Conservation (phyloP, 2,888 invertebrate species). For the Idaea dimidiata region DNA sequence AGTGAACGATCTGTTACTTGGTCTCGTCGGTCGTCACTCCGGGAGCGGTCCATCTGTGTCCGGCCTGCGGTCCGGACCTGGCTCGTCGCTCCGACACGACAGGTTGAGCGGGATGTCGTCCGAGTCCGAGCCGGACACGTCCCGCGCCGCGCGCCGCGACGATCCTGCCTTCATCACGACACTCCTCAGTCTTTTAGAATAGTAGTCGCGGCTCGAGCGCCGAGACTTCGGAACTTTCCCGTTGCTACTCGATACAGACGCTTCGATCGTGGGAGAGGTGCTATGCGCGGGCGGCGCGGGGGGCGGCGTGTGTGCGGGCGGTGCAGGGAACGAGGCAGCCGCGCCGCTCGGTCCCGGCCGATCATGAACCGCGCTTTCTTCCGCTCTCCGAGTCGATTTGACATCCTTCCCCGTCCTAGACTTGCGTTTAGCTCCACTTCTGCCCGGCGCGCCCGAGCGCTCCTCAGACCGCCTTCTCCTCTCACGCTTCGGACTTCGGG, state of each 20-base stretch:
- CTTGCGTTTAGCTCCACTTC: slow-evolving; percentile 16
- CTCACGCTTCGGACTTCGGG: slow-evolving; percentile 19
- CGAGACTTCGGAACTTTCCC: too few relatives aligned
- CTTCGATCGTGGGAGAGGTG: too few relatives aligned
- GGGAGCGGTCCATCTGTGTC: too few relatives aligned
- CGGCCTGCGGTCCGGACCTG: too few relatives aligned
- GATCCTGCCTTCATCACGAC: slow-evolving; percentile 43
- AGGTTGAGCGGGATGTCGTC: slow-evolving; percentile 66
- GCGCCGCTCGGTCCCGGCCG: neutral
- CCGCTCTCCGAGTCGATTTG: slow-evolving; percentile 14
- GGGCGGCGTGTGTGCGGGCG: too few relatives aligned
- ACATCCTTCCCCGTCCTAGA: slow-evolving; percentile 26
- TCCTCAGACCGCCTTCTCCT: slow-evolving; percentile 23
- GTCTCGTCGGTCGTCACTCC: too few relatives aligned
- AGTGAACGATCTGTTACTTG: too few relatives aligned
- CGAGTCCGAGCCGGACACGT: slow-evolving; percentile 44
- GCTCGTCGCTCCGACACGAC: slow-evolving; percentile 43
- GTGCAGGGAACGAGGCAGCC: neutral
- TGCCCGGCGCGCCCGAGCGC: slow-evolving; percentile 5
- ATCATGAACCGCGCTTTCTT: neutral
- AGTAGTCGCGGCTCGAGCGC: too few relatives aligned
- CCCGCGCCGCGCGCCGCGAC: too few relatives aligned
- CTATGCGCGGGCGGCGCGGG: too few relatives aligned
- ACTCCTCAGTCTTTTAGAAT: slow-evolving; percentile 71
- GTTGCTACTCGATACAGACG: too few relatives aligned